Evolutionary conservation across 2,113 vertebrate genomes (phyloP).

Genomic region (Irena cyanogastra): DNA sequence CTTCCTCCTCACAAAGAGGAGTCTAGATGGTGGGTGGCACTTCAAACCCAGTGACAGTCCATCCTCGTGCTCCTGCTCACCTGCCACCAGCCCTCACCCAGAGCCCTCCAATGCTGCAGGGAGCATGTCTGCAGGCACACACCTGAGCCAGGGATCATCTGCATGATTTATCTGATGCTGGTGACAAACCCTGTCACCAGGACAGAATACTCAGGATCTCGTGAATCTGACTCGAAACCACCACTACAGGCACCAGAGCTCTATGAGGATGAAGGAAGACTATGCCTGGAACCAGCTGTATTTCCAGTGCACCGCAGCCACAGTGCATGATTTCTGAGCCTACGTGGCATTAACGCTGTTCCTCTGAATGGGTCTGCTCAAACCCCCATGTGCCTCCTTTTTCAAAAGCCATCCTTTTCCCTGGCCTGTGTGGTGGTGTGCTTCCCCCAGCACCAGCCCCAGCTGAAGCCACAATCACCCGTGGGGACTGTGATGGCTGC

Average conservation of each 20-base stretch:
- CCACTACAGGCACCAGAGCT: neutral
- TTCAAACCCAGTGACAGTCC: fast-evolving
- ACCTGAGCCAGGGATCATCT: neutral
- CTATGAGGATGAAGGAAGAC: neutral
- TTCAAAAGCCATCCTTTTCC: neutral
- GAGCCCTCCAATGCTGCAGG: fast-evolving
- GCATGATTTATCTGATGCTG: neutral
- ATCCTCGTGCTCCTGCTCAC: fast-evolving
- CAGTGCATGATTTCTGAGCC: neutral
- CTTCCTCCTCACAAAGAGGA: neutral
- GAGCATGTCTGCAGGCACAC: neutral
- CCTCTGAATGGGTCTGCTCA: neutral
- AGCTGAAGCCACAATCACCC: neutral
- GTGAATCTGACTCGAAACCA: neutral
- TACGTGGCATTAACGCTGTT: fast-evolving
- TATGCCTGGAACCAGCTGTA: neutral
- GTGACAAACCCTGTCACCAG: neutral
- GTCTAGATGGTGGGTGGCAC: fast-evolving
- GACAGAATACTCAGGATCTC: neutral
- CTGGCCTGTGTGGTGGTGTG: neutral
- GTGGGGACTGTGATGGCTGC: neutral
- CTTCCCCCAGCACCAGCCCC: neutral
- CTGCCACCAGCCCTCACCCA: neutral
- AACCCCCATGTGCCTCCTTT: fast-evolving
- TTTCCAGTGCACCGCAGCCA: neutral